Percentiles rank a stretch among this genome's conserved stretches.
Conservation (phyloP, 2,888 invertebrate species). For the Drosophila infuscata region DNA sequence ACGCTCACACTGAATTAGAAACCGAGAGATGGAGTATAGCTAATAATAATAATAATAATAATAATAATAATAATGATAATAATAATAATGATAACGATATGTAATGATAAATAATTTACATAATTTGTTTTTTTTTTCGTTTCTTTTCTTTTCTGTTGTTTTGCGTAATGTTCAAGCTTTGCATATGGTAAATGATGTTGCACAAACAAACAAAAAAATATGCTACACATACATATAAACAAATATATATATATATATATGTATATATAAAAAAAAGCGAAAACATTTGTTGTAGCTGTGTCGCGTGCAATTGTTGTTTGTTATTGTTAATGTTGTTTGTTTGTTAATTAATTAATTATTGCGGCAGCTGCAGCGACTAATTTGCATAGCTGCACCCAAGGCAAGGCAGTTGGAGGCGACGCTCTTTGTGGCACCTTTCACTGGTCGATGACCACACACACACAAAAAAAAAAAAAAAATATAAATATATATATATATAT, state of each 20-base stretch:
- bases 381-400: constrained; percentile 51
- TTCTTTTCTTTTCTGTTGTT: neutral
- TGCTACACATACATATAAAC: constrained; percentile 34
- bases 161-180: constrained; percentile 11
- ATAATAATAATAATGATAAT: constrained; percentile 1
- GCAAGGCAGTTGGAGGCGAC: constrained; percentile 32
- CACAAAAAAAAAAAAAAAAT: constrained; percentile 1
- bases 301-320: constrained; percentile 41
- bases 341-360: constrained; percentile 35
- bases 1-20: constrained; percentile 32
- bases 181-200: constrained; percentile 40
- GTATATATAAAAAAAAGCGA: constrained; percentile 35
- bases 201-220: constrained; percentile 20
- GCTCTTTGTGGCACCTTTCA: constrained; percentile 50
- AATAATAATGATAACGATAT: constrained; percentile 48
- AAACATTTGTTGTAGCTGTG: constrained; percentile 41
- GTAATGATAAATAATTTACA: constrained; percentile 64
- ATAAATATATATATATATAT: neutral
- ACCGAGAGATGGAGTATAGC: constrained; percentile 37
- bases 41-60: constrained; percentile 11
- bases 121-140: constrained; percentile 36
- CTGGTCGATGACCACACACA: constrained; percentile 39
- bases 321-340: constrained; percentile 24
- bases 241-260: constrained; percentile 27
- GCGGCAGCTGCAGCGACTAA: constrained; percentile 54